phyloP scores from a whole-genome alignment of 2,888 invertebrate species.

The Frankliniella intonsa region DNA sequence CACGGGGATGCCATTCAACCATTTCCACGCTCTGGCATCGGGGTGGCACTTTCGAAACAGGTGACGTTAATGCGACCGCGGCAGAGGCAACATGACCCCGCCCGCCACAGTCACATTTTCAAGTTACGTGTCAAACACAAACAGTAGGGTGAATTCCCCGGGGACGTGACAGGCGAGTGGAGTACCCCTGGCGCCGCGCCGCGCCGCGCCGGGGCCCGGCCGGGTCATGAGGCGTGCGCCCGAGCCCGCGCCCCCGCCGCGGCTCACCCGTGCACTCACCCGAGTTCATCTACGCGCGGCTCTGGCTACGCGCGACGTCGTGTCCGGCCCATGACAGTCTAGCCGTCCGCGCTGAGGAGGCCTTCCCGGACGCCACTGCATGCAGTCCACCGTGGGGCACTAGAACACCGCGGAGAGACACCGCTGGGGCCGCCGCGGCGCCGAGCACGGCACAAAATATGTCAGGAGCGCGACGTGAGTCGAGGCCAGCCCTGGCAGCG shows the following conservation, averaged over 20 bases:
- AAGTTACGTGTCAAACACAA: too few species aligned
- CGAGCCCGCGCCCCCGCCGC: neutral
- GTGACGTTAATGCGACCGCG: too few species aligned
- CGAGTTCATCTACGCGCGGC: neutral
- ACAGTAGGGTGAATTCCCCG: too few species aligned
- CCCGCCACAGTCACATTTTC: too few species aligned
- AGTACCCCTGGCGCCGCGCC: too few species aligned
- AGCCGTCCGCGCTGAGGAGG: neutral
- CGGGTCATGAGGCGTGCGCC: neutral
- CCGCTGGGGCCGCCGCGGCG: neutral
- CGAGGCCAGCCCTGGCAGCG: neutral
- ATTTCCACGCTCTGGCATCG: too few species aligned
- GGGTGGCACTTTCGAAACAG: too few species aligned
- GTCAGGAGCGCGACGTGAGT: neutral
- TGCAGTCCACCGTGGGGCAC: conserved; percentile 1
- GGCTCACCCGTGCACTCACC: neutral
- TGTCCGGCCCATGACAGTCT: neutral
- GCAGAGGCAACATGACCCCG: too few species aligned
- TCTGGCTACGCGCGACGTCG: neutral
- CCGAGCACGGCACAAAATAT: conserved; percentile 1
- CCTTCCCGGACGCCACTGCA: neutral
- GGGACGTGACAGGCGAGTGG: too few species aligned
- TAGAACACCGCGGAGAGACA: neutral
- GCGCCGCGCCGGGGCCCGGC: neutral
- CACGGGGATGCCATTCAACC: too few species aligned